Evolutionary conservation across 2,113 vertebrate genomes (phyloP), one percentile per base, ranked within the genome.

Genomic region (Perognathus longimembris): DNA sequence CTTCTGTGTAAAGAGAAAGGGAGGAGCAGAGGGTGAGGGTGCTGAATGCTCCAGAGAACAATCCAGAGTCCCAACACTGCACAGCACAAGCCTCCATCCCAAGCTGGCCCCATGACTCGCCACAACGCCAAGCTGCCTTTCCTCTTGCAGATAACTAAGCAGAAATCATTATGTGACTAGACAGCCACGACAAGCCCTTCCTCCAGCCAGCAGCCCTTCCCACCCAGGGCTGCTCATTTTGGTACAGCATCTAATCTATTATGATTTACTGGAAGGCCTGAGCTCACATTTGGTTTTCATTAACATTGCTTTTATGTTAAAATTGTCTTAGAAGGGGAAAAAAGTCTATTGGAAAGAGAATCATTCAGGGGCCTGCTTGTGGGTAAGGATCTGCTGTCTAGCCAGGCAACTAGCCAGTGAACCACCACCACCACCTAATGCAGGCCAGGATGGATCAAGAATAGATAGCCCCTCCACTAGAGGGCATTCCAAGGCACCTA

Each of bases 211-310:
- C 90, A 63, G 36, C 84, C 88, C 93, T 95, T 92, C 80, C 89
- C 89, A 94, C n/a, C 17, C 71, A 8, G 64, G 78, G 88, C 64
- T 90, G 81, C 88, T 95, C 50, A n/a, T 76, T 88, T 92, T 4
- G 28, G 90, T 34, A 73, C 77, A 77, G 63, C 91, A 50, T 95
- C 90, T 94, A 87, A 89, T 96, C 95, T 89, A 84, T 78, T 87
- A 96, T 57, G 89, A 94, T 92, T 97, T 97, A 92, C 90, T 84
- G 87, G 96, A 98, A 96, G 79, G 85, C 89, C 84, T 67, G 92
- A 59, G 71, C n/a, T 75, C 93, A 96, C 93, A 91, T 94, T 95
- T 82, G 85, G 91, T 96, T 96, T 94, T 81, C 89, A 95, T 94
- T 88, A 95, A 89, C 83, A 87, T 38, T 90, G 92, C 85, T 94